Base-by-base conservation (phyloP, 30 jellyfish, hydroid and myxozoan species). In the Sanderia malayensis region DNA sequence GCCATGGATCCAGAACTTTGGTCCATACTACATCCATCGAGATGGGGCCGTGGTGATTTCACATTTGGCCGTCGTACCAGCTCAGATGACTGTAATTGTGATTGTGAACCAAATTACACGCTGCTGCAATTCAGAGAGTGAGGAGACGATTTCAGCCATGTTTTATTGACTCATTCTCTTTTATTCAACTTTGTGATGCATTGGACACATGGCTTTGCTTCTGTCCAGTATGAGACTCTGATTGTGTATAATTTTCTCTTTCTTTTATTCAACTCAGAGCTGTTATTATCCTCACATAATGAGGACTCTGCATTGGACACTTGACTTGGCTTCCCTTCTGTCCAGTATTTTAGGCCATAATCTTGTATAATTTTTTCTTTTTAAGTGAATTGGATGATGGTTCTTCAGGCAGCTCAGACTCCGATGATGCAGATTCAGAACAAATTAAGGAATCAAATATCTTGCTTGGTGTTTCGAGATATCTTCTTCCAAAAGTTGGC, bases 11-110 rank as follows among this genome's bases (percentile, higher is more conserved):
- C 85, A 8, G 58, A 66, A 27, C 73, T 81, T 24, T 89, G 97
- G 97, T 25, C 70, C 11, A 67, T 69, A 10, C 87, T 89, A 33
- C 93, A 89, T 46, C 97, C 97, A 4, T 55, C 86, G 27, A 62
- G 87, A 82, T 89, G 97, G 97, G 93, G 95, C 8, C 77, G 83
- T 44, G 95, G 95, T 52, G 93, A 82, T 33, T 89, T 88, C 85
- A 68, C 83, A 28, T 89, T 82, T 71, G 88, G 94, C 19, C 72
- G 58, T 21, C 82, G 55, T 28, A 65, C 79, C 2, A 27, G 82
- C 24, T 82, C 97, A 18, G 95, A 82, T 76, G 95, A 89, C 53
- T 80, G 88, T 52, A 89, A 89, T 29, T 89, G 97, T 46, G 97
- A 89, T 46, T 89, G 97, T 74, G 89, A 76, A 47, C 97, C 95